Evolutionary conservation across 2,888 invertebrate species (phyloP).

Genomic region (Dasysyrphus tricinctus): DNA sequence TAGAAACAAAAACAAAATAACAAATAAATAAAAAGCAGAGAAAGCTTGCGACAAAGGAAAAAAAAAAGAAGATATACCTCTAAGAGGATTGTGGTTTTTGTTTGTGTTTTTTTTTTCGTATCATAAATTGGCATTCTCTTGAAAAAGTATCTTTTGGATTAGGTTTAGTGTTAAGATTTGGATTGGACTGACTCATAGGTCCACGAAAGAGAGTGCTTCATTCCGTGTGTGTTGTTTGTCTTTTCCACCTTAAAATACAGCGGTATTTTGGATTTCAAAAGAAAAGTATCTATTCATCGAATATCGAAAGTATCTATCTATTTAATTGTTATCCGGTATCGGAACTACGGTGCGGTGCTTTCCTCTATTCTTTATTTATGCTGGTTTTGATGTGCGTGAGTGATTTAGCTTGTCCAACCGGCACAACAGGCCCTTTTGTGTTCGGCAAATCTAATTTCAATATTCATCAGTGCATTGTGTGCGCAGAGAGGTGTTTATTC

Average conservation of each 20-base stretch:
- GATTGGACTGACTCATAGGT: conserved; percentile 13
- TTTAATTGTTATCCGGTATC: conserved; percentile 26
- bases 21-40: conserved; percentile 60
- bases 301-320: conserved; percentile 27
- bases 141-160: conserved; percentile 42
- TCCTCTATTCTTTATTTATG: conserved; percentile 6
- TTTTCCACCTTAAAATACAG: conserved; percentile 1
- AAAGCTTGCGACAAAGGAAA: conserved; percentile 64
- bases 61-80: conserved; percentile 12
- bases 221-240: not conserved
- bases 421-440: conserved; percentile 30
- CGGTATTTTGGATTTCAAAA: not conserved
- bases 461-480: conserved; percentile 12
- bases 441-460: conserved; percentile 6
- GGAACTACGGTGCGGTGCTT: conserved; percentile 38
- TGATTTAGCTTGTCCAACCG: conserved; percentile 29
- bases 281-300: conserved; percentile 2
- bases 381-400: conserved; percentile 39
- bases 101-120: not conserved
- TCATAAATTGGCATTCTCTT: conserved; percentile 56
- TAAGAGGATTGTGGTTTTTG: conserved; percentile 33
- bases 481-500: conserved; percentile 38
- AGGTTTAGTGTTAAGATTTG: conserved; percentile 18
- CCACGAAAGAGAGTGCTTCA: conserved; percentile 33
- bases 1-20: conserved; percentile 53